These are phyloP conservation scores for Cecropterus lyciades DNA, from an alignment of 1,140 invertebrate genomes.

Conservation along the genomic window DNA sequence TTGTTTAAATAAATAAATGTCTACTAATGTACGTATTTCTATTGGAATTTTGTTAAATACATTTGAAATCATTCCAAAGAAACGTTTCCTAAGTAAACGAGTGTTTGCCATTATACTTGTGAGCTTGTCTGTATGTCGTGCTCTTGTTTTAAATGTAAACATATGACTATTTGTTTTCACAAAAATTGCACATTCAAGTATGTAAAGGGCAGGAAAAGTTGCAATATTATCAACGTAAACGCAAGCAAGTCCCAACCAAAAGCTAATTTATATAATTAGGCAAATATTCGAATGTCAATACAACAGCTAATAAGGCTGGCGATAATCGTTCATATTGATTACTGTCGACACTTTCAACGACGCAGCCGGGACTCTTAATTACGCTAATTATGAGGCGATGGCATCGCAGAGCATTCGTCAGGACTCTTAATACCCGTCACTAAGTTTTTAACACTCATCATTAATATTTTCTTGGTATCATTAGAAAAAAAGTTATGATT, in stretches of 20 bases:
- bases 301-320: constrained; percentile 2
- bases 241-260: background rate
- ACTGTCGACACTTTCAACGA: background rate
- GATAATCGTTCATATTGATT: constrained; percentile 14
- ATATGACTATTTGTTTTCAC: no score
- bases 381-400: background rate
- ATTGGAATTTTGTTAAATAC: no score
- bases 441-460: background rate
- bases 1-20: no score
- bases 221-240: no score
- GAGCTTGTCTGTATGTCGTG: no score
- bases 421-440: background rate
- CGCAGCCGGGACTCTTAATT: constrained; percentile 2
- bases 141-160: no score
- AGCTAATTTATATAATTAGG: background rate
- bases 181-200: no score
- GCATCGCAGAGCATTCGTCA: background rate
- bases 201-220: no score
- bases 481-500: background rate
- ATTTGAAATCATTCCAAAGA: no score
- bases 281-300: background rate
- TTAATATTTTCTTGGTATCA: background rate
- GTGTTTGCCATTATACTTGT: no score
- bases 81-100: no score
- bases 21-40: no score